Evolutionary conservation across 2,797 vertebrate species (phyloP), one percentile per base, ranked within the genome.

Genomic region (Sebastes cheni): DNA sequence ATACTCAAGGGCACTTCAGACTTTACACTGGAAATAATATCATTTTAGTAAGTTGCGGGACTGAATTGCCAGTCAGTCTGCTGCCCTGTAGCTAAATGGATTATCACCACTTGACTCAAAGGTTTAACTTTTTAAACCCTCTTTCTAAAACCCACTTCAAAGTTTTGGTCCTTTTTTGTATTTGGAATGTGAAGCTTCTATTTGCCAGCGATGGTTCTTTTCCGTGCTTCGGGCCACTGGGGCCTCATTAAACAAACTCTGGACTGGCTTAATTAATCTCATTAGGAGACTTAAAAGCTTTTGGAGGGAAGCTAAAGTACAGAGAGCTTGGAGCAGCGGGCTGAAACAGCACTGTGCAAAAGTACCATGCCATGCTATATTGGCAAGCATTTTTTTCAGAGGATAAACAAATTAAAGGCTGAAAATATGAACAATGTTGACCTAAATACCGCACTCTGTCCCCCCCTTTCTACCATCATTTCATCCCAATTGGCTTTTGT

Each of bases 231-330:
- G 79, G 86, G 91, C 89, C 86, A 85, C 82, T 30, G 50, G 80
- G 74, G 81, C 85, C 87, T 93, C 88, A 86, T 94, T 93, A 93
- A 93, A 91, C 84, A 85, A 93, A 93, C 90, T 88, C 88, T 89
- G 84, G 87, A 79, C 84, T 73, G 61, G 23, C 84, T 88, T 94
- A 94, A 94, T 94, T 94, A 92, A 95, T 95, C 91, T 94, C 83
- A 91, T 94, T 90, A 95, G 86, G 61, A 86, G 77, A 88, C 83
- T 91, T 93, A 81, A 89, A 92, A 88, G 91, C 85, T 91, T 93
- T 88, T 76, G 75, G 68, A 85, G 39, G 16, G 81, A 86, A 80
- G 77, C 74, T 88, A 80, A 80, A 88, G 74, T 50, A 82, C 70
- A 78, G 72, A 83, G 72, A 75, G 84, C 85, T 80, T 4, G 36